Percentiles rank a stretch among this genome's conserved stretches.
phyloP scores from a whole-genome alignment of 1,140 invertebrate genomes.

The Drosophila ohnishii region DNA sequence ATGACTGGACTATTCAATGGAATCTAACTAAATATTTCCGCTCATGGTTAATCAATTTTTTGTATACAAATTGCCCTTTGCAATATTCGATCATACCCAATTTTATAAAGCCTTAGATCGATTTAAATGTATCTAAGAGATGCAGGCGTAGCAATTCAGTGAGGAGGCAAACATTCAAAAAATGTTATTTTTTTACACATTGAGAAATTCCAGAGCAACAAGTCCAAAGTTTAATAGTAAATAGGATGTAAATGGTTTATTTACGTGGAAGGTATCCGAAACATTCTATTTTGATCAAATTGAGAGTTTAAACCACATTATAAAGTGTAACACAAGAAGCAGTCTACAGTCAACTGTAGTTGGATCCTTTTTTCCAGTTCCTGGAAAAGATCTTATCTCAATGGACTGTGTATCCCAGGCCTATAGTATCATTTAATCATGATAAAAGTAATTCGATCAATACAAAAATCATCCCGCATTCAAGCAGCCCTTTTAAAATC shows the following conservation, averaged over 20 bases:
- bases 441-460: conserved; percentile 54
- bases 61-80: conserved; percentile 37
- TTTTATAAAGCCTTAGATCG: conserved; percentile 26
- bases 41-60: conserved; percentile 69
- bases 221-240: not conserved
- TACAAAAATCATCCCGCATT: conserved; percentile 64
- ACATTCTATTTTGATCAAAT: conserved; percentile 30
- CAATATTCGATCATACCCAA: not conserved
- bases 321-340: conserved; percentile 50
- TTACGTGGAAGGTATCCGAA: conserved; percentile 36
- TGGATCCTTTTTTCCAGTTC: conserved; percentile 2
- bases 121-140: conserved; percentile 57
- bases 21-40: conserved; percentile 77
- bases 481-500: conserved; percentile 38
- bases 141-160: conserved; percentile 56
- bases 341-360: conserved; percentile 10
- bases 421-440: conserved; percentile 19
- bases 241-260: conserved; percentile 1
- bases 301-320: conserved; percentile 43
- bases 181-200: not conserved
- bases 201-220: not conserved
- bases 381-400: conserved; percentile 1
- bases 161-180: not conserved
- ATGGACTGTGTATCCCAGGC: not conserved
- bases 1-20: conserved; percentile 40